Base-by-base conservation (phyloP, 2,888 invertebrate species). In the Acanthosepion pharaonis region DNA sequence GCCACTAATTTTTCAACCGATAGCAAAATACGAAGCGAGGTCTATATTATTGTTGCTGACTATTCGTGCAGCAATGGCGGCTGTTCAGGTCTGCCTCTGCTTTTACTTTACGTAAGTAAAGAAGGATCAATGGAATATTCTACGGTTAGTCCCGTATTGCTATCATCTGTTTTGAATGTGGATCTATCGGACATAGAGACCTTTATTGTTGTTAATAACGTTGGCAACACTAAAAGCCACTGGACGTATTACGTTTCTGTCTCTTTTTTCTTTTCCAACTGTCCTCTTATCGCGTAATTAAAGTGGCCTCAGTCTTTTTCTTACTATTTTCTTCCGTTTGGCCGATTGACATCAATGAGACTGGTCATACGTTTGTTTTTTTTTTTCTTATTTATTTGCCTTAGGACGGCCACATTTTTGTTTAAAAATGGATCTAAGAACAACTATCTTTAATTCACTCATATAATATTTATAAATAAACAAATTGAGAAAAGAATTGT, bases 111-210 rank as follows among this genome's bases (percentile, higher is more conserved):
- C n/a, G 5, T 78, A 78, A 78, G 78, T 8, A n/a, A 20, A 78
- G 78, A 78, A 78, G n/a, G 78, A 78, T 33, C 33, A 78, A 78
- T 33, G 91, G n/a, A 42, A n/a, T 64, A 42, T 59, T 92, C 9
- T 18, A 93, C 18, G 59, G 42, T 25, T 33, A 78, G n/a, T 94
- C 18, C 49, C 28, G 20, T 64, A 91, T 33, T 20, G 48, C 53
- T 94, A 53, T 94, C 48, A 28, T 91, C 91, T 91, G n/a, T 91
- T n/a, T 33, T 91, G n/a, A 33, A 53, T 49, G 33, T 91, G n/a
- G 48, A 48, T 91, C 91, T 91, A 48, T 33, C 4, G n/a, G n/a
- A 78, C 5, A n/a, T 78, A 78, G n/a, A 78, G 33, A 18, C 78
- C n/a, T 11, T 4, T 78, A n/a, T 78, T 78, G 78, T 78, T 78